A percentile compares a stretch with the other conserved stretches of the same genome.
Evolutionary conservation across 2,888 invertebrate genomes (phyloP).

Genomic region (Cantharis nigra): DNA sequence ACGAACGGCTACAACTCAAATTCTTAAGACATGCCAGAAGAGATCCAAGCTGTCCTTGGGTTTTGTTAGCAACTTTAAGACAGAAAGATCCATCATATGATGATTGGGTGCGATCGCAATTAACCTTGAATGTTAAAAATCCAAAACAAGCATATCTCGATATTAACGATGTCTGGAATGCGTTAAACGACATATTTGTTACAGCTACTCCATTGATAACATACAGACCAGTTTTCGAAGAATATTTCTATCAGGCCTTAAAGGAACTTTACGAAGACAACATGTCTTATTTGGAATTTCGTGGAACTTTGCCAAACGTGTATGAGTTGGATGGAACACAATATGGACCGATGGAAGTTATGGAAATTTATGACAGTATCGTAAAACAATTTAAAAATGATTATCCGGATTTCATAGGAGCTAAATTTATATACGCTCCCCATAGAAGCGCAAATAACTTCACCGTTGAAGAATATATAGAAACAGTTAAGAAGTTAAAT

Average conservation of each 20-base stretch:
- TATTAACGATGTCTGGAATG: conserved; percentile 64
- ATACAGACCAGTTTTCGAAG: conserved; percentile 68
- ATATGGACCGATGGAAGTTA: conserved; percentile 62
- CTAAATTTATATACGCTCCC: conserved; percentile 72
- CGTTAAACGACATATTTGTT: conserved; percentile 62
- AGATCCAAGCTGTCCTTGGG: conserved; percentile 35
- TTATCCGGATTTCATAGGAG: conserved; percentile 70
- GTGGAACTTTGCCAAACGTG: conserved; percentile 65
- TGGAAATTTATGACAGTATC: conserved; percentile 62
- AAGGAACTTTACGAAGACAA: conserved; percentile 68
- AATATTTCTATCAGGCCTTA: conserved; percentile 68
- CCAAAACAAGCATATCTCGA: conserved; percentile 58
- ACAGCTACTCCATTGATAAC: conserved; percentile 61
- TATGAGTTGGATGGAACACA: conserved; percentile 69
- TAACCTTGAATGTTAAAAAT: conserved; percentile 63
- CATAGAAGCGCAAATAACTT: conserved; percentile 53
- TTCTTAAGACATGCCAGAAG: conserved; percentile 41
- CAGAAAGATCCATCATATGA: conserved; percentile 35
- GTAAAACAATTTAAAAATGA: conserved; percentile 62
- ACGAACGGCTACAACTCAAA: conserved; percentile 44
- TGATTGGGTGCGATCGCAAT: conserved; percentile 55
- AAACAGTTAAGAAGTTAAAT: conserved; percentile 48
- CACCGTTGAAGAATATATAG: conserved; percentile 54
- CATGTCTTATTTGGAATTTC: conserved; percentile 71
- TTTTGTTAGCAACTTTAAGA: conserved; percentile 34